Base-by-base conservation (phyloP, 2,113 vertebrate genomes). In the Spilogale gracilis region DNA sequence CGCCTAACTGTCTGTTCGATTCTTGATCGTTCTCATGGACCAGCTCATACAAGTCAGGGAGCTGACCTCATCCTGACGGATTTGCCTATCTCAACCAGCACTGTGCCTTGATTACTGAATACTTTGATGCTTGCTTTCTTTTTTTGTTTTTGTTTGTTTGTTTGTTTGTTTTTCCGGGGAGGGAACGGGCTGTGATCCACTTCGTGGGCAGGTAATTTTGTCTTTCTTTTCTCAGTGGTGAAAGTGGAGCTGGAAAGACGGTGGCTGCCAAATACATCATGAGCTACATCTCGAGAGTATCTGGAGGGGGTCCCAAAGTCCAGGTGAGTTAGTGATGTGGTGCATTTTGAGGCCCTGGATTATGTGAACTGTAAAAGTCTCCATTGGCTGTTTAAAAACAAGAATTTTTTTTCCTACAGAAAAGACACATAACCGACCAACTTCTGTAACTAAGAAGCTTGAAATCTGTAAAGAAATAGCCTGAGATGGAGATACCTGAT, bases 251-350 rank as follows among this genome's bases (percentile, higher is more conserved):
- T 54, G 99, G 99, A 21, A 99, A 99, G 98, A 99, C 99, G 0
- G 99, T 99, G 73, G 99, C 99, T 92, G 99, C 99, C 93, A 99
- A 99, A 96, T 99, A 99, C 65, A 99, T 99, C 73, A 99, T 99
- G 99, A 92, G 99, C 97, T 99, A 99, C 81, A 96, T 99, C 98
- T 99, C 99, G 83, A 99, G 99, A 98, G 99, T 99, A 88, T 99
- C 99, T 12, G 99, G 99, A 91, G 99, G 99, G 18, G 99, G 99
- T 65, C 98, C 99, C 95, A 99, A 98, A 98, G 99, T 99, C 16
- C 99, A 99, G 99, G 99, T 99, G 91, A 99, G 98, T 84, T 60
- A 54, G 12, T 9, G 4, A 0, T 20, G 0, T 3, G 25, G 14
- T 9, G 18, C 43, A 5, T 74, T 48, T 25, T 60, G 52, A 81